Evolutionary conservation across 1,140 invertebrate species (phyloP).

Genomic region (Diploscapter pachys): DNA sequence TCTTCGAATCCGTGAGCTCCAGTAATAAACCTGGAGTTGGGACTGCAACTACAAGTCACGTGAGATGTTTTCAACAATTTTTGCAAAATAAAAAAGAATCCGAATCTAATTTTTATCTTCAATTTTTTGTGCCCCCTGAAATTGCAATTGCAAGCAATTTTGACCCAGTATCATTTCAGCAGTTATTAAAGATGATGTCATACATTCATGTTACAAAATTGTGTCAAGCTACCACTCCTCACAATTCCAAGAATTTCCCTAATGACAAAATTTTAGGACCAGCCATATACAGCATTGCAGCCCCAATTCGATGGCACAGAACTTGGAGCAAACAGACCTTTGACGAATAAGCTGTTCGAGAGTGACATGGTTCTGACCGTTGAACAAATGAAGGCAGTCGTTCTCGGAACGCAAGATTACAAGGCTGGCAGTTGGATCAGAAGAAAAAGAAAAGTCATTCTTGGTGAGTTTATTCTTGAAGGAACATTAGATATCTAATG

Average conservation of each 20-base stretch:
- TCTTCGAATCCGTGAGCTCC: constrained; percentile 29
- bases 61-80: too few species aligned
- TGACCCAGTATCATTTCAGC: not conserved
- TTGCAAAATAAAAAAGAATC: too few species aligned
- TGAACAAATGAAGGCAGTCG: constrained; percentile 38
- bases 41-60: not conserved
- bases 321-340: constrained; percentile 28
- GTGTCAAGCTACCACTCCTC: not conserved
- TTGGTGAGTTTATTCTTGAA: constrained; percentile 15
- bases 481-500: too few species aligned
- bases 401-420: constrained; percentile 24
- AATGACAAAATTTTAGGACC: constrained; percentile 17
- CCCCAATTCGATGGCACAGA: constrained; percentile 32
- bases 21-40: constrained; percentile 9
- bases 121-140: constrained; percentile 1
- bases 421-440: constrained; percentile 12
- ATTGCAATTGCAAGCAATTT: constrained; percentile 15
- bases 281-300: constrained; percentile 8
- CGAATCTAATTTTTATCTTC: too few species aligned
- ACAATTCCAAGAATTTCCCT: constrained; percentile 1
- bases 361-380: constrained; percentile 40
- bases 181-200: not conserved
- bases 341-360: constrained; percentile 37
- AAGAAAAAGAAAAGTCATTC: constrained; percentile 40
- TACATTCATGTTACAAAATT: not conserved